A percentile compares a stretch with the other conserved stretches of the same genome.
These are phyloP conservation scores for Astropecten irregularis DNA, from an alignment of 53 echinoderm and acorn worm species.

Conservation along the genomic window DNA sequence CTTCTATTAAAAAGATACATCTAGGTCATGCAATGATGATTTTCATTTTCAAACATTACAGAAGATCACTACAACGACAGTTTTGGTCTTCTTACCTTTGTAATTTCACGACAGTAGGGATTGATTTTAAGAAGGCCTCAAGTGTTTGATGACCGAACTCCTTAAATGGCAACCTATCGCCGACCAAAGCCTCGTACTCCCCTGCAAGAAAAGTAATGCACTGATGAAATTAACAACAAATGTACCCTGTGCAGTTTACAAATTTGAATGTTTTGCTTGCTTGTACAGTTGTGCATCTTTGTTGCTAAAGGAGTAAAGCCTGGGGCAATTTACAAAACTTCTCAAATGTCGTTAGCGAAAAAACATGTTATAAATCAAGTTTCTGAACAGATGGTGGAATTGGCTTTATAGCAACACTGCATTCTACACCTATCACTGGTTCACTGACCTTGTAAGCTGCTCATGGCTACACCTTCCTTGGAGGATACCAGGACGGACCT, in stretches of 20 bases:
- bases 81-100: background rate
- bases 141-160: constrained; percentile 34
- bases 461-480: constrained; percentile 15
- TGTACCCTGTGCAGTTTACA: background rate
- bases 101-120: constrained; percentile 31
- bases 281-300: background rate
- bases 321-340: background rate
- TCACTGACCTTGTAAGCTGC: constrained; percentile 6
- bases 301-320: background rate
- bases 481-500: constrained; percentile 16
- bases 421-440: too few relatives aligned
- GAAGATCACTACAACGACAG: background rate
- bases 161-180: constrained; percentile 5
- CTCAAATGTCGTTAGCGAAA: background rate
- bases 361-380: background rate
- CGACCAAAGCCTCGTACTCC: background rate
- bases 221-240: background rate
- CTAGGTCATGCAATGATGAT: background rate
- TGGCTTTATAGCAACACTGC: too few relatives aligned
- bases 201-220: background rate
- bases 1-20: too few relatives aligned
- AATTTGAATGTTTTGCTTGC: background rate
- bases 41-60: too few relatives aligned
- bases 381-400: background rate
- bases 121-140: constrained; percentile 33